These are phyloP conservation scores for Tolypeutes matacus DNA, from an alignment of 2,797 vertebrate species.

Conservation along the genomic window DNA sequence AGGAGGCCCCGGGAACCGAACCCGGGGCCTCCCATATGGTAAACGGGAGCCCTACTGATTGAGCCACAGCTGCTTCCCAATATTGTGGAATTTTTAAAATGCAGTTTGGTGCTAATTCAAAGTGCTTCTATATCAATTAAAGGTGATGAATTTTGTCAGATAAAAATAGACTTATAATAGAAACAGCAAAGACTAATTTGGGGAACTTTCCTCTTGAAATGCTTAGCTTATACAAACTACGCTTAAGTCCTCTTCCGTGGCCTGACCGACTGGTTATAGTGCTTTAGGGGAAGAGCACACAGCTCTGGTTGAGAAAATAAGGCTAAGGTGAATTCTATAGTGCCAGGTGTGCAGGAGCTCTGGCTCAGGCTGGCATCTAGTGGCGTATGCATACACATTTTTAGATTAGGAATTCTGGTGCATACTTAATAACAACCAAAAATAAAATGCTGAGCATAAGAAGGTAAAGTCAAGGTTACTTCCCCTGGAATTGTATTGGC, in stretches of 20 bases:
- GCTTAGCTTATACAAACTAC: not conserved
- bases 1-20: too few relatives aligned
- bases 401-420: not conserved
- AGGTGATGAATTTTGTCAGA: not conserved
- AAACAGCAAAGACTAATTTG: not conserved
- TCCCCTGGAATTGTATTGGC: constrained; percentile 48
- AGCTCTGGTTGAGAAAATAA: not conserved
- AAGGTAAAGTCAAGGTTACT: not conserved
- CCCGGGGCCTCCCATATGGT: too few relatives aligned
- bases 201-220: not conserved
- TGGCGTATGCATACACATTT: not conserved
- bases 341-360: not conserved
- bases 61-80: too few relatives aligned
- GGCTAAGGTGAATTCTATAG: not conserved
- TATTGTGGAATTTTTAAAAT: not conserved
- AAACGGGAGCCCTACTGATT: too few relatives aligned
- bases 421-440: not conserved
- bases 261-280: not conserved
- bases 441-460: not conserved
- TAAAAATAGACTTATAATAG: not conserved
- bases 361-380: constrained; percentile 74
- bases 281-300: not conserved
- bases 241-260: not conserved
- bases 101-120: not conserved
- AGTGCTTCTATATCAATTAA: not conserved